A percentile compares a stretch with the other conserved stretches of the same genome.
Evolutionary conservation across 2,113 vertebrate species (phyloP).

Genomic region (Crocuta crocuta): DNA sequence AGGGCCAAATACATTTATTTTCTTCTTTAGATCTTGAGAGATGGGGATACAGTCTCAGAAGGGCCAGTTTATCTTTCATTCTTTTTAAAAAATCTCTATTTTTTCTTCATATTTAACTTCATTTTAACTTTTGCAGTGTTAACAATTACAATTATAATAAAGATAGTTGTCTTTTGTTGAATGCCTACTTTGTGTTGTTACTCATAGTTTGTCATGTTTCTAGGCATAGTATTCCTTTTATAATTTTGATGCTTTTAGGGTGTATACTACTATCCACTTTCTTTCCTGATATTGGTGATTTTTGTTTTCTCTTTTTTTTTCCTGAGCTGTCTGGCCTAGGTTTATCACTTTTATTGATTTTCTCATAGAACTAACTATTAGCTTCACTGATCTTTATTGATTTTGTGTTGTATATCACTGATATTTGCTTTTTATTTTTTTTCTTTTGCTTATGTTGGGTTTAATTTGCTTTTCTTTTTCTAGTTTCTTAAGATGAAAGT

Average conservation of each 20-base stretch:
- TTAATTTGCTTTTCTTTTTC: neutral
- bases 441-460: neutral
- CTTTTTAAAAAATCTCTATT: neutral
- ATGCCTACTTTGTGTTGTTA: neutral
- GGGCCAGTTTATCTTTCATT: neutral
- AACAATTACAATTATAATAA: neutral
- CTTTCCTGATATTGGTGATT: neutral
- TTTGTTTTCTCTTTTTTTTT: conserved; percentile 1
- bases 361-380: neutral
- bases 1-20: neutral
- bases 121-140: neutral
- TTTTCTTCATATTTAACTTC: neutral
- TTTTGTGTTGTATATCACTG: neutral
- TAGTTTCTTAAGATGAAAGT: neutral
- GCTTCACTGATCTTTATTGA: neutral
- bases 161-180: neutral
- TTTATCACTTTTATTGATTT: neutral
- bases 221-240: neutral
- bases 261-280: neutral
- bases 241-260: neutral
- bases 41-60: neutral
- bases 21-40: neutral
- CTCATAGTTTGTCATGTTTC: neutral
- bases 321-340: neutral
- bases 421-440: neutral